phyloP scores from a whole-genome alignment of 64 coral and sea anemone genomes.

The Stichodactyla helianthus region DNA sequence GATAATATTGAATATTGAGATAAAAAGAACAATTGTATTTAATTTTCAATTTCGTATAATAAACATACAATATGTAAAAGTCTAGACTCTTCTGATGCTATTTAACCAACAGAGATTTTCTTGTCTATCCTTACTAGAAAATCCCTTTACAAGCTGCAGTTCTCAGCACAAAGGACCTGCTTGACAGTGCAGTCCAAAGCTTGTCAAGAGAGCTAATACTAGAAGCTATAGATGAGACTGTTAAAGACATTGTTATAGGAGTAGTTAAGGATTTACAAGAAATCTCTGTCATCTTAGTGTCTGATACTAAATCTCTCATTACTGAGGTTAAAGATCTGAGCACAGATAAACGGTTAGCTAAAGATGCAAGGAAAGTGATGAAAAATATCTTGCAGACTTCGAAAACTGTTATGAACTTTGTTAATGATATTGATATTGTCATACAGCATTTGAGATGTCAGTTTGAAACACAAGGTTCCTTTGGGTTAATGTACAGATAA shows the following conservation, averaged over 20 bases:
- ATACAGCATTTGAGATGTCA: constrained; percentile 53
- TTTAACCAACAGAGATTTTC: constrained; percentile 30
- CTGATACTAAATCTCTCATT: constrained; percentile 69
- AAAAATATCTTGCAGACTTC: constrained; percentile 73
- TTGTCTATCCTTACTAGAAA: constrained; percentile 75
- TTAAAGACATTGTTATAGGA: constrained; percentile 59
- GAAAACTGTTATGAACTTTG: constrained; percentile 83
- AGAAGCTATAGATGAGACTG: constrained; percentile 64
- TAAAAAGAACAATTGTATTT: too few species aligned
- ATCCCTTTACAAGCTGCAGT: constrained; percentile 70
- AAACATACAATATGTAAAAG: too few species aligned
- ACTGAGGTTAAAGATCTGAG: constrained; percentile 63
- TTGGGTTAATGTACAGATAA: background rate
- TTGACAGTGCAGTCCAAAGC: constrained; percentile 54
- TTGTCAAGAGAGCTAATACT: constrained; percentile 50
- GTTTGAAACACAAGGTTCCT: constrained; percentile 15
- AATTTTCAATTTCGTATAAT: too few species aligned
- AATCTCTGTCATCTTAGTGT: constrained; percentile 71
- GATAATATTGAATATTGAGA: too few species aligned
- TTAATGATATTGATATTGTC: constrained; percentile 65
- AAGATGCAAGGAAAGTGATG: constrained; percentile 60
- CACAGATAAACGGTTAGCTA: constrained; percentile 48
- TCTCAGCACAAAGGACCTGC: constrained; percentile 62
- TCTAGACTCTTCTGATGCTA: background rate
- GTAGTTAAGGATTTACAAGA: constrained; percentile 80